Evolutionary conservation across 2,797 vertebrate species (phyloP).

Genomic region (Xenentodon cancila): DNA sequence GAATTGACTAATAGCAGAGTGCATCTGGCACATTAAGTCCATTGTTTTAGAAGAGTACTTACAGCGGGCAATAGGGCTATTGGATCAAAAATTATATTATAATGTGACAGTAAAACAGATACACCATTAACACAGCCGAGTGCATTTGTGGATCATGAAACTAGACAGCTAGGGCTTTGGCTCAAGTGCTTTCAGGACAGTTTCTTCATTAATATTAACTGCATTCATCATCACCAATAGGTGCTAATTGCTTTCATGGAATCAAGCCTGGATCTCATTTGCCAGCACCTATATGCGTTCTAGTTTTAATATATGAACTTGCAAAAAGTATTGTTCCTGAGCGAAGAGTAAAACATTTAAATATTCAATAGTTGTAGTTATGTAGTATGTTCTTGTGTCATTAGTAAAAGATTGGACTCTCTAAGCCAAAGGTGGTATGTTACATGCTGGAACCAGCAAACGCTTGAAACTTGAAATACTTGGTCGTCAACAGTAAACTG

Average conservation of each 20-base stretch:
- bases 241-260: slow-evolving; percentile 60
- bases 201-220: slow-evolving; percentile 55
- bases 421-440: neutral
- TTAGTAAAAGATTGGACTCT: neutral
- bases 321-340: neutral
- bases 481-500: neutral
- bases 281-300: slow-evolving; percentile 33
- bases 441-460: neutral
- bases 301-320: slow-evolving; percentile 2
- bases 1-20: slow-evolving; percentile 29
- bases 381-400: neutral
- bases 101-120: slow-evolving; percentile 46
- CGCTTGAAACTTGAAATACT: neutral
- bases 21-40: slow-evolving; percentile 22
- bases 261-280: slow-evolving; percentile 53
- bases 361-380: neutral
- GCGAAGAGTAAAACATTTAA: neutral
- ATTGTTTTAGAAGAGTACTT: slow-evolving; percentile 55
- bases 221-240: slow-evolving; percentile 53
- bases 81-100: slow-evolving; percentile 54
- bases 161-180: slow-evolving; percentile 36
- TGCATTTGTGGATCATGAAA: slow-evolving; percentile 49
- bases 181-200: slow-evolving; percentile 38
- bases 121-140: slow-evolving; percentile 40
- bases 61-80: slow-evolving; percentile 21